Base-by-base conservation (phyloP, 2,797 vertebrate species). In the Tolypeutes matacus region DNA sequence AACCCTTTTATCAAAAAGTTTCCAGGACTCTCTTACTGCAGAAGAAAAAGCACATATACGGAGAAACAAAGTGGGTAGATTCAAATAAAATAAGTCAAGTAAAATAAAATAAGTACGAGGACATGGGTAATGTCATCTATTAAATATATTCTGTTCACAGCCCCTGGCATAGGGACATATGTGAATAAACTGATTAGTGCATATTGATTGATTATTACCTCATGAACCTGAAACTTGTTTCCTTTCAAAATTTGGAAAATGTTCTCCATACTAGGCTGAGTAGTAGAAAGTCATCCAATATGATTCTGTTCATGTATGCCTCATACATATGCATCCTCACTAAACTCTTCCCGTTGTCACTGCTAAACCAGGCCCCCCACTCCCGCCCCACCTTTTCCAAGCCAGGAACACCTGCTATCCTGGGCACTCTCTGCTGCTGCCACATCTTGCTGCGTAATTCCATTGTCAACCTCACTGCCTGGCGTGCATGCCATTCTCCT, bases 401-500 rank as follows among this genome's bases (percentile, higher is more conserved):
- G 93, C 95, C 96, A 86, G 76, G 51, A 3, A 2, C 96, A 97
- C 96, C 97, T 97, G 97, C 97, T 94, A 94, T 93, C 94, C 89
- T 70, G 82, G 95, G 91, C 20, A 0, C 86, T 92, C 91, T 42
- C 89, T 80, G 89, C 95, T 34, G 80, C 93, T 96, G 93, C 97
- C 96, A 65, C 17, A 75, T 96, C 97, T 96, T 96, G 95, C 96
- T 95, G 95, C 0, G 86, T 90, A 94, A 97, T 92, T 82, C 96
- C 95, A 95, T 96, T 96, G 96, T 97, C 97, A 96, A 70, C 97
- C 93, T 96, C 89, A 62, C 93, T 75, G 95, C 97, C 91, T 93
- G 91, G 96, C 65, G 6, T 20, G 77, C 2, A 1, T 84, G 95
- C 95, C 89, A 94, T 88, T 89, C 96, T 96, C 95, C 91, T 96